Evolutionary conservation across 2,113 vertebrate genomes (phyloP).

Genomic region (Hippocampus mohnikei): DNA sequence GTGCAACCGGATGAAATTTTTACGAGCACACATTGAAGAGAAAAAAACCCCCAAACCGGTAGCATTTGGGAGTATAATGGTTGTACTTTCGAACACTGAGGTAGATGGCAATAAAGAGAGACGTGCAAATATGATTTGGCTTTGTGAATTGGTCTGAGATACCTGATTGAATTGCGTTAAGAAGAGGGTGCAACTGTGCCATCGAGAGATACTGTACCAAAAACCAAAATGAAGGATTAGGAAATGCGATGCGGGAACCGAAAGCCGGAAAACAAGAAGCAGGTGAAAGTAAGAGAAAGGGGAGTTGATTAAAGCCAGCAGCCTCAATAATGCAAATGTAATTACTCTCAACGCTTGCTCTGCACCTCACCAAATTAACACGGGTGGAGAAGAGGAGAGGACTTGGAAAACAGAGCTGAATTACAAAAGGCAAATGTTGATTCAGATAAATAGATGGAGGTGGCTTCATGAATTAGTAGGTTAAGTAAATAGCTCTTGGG

Average conservation of each 20-base stretch:
- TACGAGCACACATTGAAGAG: too few species aligned
- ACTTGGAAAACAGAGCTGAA: neutral
- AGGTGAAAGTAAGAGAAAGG: slow-evolving; percentile 10
- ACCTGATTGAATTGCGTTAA: slow-evolving; percentile 5
- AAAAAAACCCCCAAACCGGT: too few species aligned
- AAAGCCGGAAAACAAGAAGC: slow-evolving; percentile 13
- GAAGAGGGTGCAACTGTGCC: neutral
- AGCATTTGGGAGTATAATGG: too few species aligned
- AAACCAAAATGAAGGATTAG: neutral
- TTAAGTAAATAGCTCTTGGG: slow-evolving; percentile 4
- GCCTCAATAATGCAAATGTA: slow-evolving; percentile 76
- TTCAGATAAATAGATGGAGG: slow-evolving; percentile 6
- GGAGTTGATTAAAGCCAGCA: slow-evolving; percentile 65
- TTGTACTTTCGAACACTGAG: too few species aligned
- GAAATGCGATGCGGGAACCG: neutral
- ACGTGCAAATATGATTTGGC: neutral
- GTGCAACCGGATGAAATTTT: too few species aligned
- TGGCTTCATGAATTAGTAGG: neutral
- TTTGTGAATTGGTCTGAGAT: neutral
- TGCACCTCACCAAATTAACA: slow-evolving; percentile 57
- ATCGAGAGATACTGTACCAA: neutral
- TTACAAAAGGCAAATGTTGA: neutral
- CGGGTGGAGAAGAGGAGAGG: slow-evolving; percentile 8
- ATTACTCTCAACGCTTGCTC: slow-evolving; percentile 64
- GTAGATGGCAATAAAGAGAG: neutral